Evolutionary conservation across 1,140 invertebrate species (phyloP).

Genomic region (Acyrthosiphon pisum): DNA sequence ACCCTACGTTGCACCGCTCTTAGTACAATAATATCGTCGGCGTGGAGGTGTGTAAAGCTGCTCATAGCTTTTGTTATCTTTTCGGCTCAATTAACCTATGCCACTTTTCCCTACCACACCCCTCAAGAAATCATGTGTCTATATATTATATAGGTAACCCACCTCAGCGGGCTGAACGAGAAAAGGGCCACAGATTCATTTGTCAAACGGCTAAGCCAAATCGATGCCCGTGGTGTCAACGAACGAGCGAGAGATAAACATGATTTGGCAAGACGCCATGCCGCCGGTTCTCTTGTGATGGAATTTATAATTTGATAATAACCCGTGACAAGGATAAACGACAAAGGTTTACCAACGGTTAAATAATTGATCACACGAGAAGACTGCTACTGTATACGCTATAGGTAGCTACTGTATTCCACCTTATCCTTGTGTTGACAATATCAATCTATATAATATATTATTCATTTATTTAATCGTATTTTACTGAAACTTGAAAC

Average conservation of each 20-base stretch:
- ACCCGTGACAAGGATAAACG: neutral
- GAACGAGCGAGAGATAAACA: slow-evolving; percentile 25
- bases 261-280: slow-evolving; percentile 35
- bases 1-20: neutral
- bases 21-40: neutral
- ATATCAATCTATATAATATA: neutral
- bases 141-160: neutral
- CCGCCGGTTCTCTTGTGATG: neutral
- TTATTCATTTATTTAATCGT: neutral
- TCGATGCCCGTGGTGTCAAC: slow-evolving; percentile 7
- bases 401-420: neutral
- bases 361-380: neutral
- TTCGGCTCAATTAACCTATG: slow-evolving; percentile 56
- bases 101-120: neutral
- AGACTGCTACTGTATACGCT: too few relatives aligned
- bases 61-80: slow-evolving; percentile 47
- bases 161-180: neutral
- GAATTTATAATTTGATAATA: slow-evolving; percentile 32
- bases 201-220: slow-evolving; percentile 43
- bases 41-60: neutral
- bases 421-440: neutral
- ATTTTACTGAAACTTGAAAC: neutral
- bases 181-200: slow-evolving; percentile 34
- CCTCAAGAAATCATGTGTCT: neutral
- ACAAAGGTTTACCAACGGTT: slow-evolving; percentile 9